Conservation (phyloP, 2,888 invertebrate species). For the Eupithecia inturbata region DNA sequence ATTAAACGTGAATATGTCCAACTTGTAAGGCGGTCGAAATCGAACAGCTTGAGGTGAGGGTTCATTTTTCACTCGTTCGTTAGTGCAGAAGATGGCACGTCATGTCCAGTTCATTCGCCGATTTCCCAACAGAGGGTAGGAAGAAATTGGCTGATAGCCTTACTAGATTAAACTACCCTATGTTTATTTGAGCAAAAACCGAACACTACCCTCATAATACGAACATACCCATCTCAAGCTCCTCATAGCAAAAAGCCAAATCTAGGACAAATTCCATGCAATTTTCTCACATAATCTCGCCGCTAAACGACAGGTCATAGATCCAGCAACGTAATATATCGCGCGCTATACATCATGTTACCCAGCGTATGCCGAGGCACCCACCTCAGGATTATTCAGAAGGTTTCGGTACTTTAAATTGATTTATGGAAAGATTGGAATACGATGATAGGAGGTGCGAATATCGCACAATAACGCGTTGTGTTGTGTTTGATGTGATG, state of each 20-base stretch:
- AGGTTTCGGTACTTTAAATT: constrained; percentile 46
- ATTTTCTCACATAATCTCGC: constrained; percentile 34
- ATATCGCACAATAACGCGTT: constrained; percentile 19
- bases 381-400: constrained; percentile 44
- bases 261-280: constrained; percentile 15
- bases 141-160: too few relatives aligned
- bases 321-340: constrained; percentile 44
- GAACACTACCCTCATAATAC: background rate
- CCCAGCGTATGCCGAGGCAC: constrained; percentile 37
- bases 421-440: constrained; percentile 47
- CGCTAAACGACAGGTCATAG: constrained; percentile 46
- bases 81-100: too few relatives aligned
- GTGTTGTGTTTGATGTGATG: constrained; percentile 22
- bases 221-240: background rate
- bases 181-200: too few relatives aligned
- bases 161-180: too few relatives aligned
- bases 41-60: too few relatives aligned
- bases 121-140: too few relatives aligned
- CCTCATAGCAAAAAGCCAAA: constrained; percentile 9
- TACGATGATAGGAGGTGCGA: constrained; percentile 39
- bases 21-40: too few relatives aligned
- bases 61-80: too few relatives aligned
- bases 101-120: too few relatives aligned
- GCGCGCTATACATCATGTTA: constrained; percentile 43
- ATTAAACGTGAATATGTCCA: too few relatives aligned